phyloP scores from a whole-genome alignment of 2,113 vertebrate genomes.

The Caracal caracal region DNA sequence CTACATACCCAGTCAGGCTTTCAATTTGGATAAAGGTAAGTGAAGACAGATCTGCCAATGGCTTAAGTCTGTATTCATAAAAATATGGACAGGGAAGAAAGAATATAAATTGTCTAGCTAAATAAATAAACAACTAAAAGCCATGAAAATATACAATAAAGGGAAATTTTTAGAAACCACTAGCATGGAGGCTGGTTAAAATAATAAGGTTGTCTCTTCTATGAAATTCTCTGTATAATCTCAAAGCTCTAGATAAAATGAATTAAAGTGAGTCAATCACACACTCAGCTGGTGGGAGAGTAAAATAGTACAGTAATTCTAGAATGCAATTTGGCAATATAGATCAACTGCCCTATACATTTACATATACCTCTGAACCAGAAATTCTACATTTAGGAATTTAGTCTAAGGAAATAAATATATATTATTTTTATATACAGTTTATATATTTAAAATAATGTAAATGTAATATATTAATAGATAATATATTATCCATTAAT shows the following conservation, averaged over 20 bases:
- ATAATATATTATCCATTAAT: no score
- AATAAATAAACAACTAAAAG: neutral
- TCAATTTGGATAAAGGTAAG: neutral
- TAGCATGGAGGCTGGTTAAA: conserved; percentile 9
- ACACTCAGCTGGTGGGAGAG: neutral
- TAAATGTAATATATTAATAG: neutral
- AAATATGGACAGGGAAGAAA: conserved; percentile 5
- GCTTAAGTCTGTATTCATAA: neutral
- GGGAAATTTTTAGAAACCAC: conserved; percentile 23
- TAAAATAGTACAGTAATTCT: neutral
- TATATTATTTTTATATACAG: neutral
- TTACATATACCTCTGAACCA: neutral
- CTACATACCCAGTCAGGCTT: neutral
- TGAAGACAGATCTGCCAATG: neutral
- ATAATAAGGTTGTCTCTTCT: neutral
- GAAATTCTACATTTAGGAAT: neutral
- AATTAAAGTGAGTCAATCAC: neutral
- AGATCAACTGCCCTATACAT: neutral
- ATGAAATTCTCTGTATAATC: neutral
- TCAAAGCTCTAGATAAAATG: neutral
- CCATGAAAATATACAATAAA: neutral
- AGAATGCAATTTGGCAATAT: neutral
- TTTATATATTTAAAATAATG: neutral
- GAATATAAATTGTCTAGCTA: neutral
- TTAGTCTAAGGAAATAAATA: neutral